Percentiles rank a stretch among this genome's conserved stretches.
Evolutionary conservation across 1,140 invertebrate species (phyloP).

Genomic region (Mycetomoellerius zeteki): DNA sequence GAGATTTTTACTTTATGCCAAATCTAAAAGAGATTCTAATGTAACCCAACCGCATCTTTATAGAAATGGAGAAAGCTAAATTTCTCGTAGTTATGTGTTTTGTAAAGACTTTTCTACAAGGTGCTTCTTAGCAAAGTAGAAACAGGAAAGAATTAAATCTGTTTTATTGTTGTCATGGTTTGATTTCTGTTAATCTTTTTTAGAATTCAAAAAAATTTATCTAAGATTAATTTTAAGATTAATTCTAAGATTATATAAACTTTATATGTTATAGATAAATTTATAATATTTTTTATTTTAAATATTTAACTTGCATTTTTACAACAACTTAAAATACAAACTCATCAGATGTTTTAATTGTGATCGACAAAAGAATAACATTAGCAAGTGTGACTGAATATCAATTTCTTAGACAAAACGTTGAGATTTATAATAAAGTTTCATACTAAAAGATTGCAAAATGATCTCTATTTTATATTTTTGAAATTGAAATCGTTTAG

Average conservation of each 20-base stretch:
- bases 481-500: background rate
- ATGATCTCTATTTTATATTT: background rate
- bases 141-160: slow-evolving; percentile 4
- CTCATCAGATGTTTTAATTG: background rate
- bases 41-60: slow-evolving; percentile 9
- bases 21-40: slow-evolving; percentile 1
- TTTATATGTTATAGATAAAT: background rate
- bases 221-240: too few species aligned
- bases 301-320: background rate
- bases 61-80: slow-evolving; percentile 56
- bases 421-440: background rate
- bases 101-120: slow-evolving; percentile 24
- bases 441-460: background rate
- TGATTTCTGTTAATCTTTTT: background rate
- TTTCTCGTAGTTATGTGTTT: slow-evolving; percentile 27
- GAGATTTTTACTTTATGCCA: slow-evolving; percentile 26
- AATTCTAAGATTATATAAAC: background rate
- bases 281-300: background rate
- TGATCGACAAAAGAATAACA: background rate
- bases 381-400: background rate
- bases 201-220: background rate
- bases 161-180: background rate
- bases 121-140: background rate
- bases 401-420: background rate
- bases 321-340: background rate